Evolutionary conservation across 2,113 vertebrate species (phyloP), one percentile per base, ranked within the genome.

Genomic region (Mustela nigripes): DNA sequence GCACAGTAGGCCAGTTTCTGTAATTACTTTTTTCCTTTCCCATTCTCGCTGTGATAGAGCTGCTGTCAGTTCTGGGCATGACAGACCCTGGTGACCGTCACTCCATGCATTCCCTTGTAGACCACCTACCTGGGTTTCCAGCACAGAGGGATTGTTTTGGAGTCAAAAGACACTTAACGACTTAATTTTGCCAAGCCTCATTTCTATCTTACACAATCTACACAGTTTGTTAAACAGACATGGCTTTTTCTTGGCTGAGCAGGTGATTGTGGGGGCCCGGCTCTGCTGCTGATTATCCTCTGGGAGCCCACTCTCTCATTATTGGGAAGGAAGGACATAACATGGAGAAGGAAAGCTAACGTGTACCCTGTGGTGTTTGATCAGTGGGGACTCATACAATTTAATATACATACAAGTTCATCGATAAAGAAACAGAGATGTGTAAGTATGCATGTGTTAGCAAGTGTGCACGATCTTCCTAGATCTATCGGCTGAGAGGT

Each of bases 281-380:
- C 18, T 73, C 12, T 18, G 9, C 5, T 16, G 19, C 9, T 19
- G 24, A 8, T 65, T 18, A 33, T 58, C 36, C 15, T 73, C 9
- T 16, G 42, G 28, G 19, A 60, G 11, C 26, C 33, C 60, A 19
- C 10, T 73, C 62, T 45, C 45, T 93, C 24, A 50, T 15, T 16
- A 0, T 4, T 19, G 15, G 62, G 48, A 42, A 65, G 45, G 5
- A 18, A 73, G 45, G 36, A 71, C 31, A 67, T 15, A 63, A 63
- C 16, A 48, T 12, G 18, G 88, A 62, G 45, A 79, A 81, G 26
- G 39, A n/a, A 88, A 42, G 84, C 16, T 48, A 18, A n/a, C 1
- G 4, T 5, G 9, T 58, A 10, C 21, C 18, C 12, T 58, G 0
- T 3, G 28, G 12, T 22, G 0, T 31, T 69, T 21, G 4, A 4